These are phyloP conservation scores for Anthopleura sola DNA, from an alignment of 64 coral and sea anemone species.

Conservation along the genomic window DNA sequence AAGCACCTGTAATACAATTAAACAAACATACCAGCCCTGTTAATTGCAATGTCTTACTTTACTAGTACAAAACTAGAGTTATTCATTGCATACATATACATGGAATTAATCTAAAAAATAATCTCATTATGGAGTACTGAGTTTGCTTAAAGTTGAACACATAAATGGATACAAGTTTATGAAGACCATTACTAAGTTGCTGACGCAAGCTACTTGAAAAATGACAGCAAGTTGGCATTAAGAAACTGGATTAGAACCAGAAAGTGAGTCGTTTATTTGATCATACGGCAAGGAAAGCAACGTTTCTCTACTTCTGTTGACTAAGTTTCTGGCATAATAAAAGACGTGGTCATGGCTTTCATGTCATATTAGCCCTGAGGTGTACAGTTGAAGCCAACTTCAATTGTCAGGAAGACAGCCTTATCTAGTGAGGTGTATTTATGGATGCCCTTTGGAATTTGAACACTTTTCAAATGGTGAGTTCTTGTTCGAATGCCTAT, in stretches of 20 bases:
- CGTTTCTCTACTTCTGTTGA: neutral
- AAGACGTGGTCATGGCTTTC: neutral
- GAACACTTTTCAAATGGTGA: constrained; percentile 31
- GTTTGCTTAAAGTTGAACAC: neutral
- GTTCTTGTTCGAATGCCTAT: neutral
- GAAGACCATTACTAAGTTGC: too few species aligned
- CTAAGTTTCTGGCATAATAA: neutral
- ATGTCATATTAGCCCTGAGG: neutral
- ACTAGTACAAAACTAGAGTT: neutral
- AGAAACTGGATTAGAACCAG: neutral
- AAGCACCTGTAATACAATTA: neutral
- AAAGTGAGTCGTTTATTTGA: constrained; percentile 3
- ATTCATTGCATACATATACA: neutral
- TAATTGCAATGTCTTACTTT: neutral
- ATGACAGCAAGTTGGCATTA: neutral
- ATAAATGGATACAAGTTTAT: too few species aligned
- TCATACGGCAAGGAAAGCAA: neutral
- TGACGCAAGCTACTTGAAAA: neutral
- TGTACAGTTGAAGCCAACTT: neutral
- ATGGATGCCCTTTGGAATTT: constrained; percentile 19
- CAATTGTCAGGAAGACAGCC: neutral
- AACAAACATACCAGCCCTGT: neutral
- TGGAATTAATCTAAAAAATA: neutral
- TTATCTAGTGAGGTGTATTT: neutral
- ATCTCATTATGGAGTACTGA: neutral